Conservation (phyloP, 2,888 invertebrate genomes). For the Calliopum simillimum region DNA sequence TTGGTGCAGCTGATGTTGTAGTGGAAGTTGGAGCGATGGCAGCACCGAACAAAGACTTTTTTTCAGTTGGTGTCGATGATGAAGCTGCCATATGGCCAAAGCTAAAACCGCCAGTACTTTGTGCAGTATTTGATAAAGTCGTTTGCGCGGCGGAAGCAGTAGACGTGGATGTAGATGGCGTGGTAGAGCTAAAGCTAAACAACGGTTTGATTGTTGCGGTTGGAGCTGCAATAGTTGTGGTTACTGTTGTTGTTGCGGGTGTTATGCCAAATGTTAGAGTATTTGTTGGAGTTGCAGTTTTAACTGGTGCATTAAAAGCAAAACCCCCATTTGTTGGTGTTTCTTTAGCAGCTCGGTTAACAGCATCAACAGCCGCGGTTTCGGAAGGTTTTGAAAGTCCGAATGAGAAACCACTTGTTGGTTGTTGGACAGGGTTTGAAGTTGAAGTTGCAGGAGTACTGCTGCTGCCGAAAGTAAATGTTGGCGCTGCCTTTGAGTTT, state of each 20-base stretch:
- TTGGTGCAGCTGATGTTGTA: constrained; percentile 34
- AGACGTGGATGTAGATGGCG: constrained; percentile 23
- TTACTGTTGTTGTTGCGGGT: constrained; percentile 20
- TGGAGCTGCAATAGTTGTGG: constrained; percentile 33
- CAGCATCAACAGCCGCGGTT: constrained; percentile 33
- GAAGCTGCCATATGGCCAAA: constrained; percentile 24
- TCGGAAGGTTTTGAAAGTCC: constrained; percentile 29
- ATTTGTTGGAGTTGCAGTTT: constrained; percentile 11
- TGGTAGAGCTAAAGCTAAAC: constrained; percentile 44
- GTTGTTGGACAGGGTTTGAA: constrained; percentile 36
- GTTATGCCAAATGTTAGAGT: constrained; percentile 33
- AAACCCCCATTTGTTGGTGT: not conserved
- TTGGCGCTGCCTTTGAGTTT: constrained; percentile 31
- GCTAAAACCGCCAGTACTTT: constrained; percentile 24
- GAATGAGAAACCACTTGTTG: constrained; percentile 46
- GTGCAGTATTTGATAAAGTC: constrained; percentile 22
- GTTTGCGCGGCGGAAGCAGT: constrained; percentile 18
- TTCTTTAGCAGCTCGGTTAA: constrained; percentile 22
- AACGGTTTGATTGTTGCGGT: constrained; percentile 45
- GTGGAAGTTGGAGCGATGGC: constrained; percentile 29
- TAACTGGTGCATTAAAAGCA: not conserved
- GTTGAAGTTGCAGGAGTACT: constrained; percentile 34
- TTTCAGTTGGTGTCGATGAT: constrained; percentile 28
- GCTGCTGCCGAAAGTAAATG: constrained; percentile 11
- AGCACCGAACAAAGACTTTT: constrained; percentile 15